Conservation (phyloP, 2,797 vertebrate species). For the Columba guinea region DNA sequence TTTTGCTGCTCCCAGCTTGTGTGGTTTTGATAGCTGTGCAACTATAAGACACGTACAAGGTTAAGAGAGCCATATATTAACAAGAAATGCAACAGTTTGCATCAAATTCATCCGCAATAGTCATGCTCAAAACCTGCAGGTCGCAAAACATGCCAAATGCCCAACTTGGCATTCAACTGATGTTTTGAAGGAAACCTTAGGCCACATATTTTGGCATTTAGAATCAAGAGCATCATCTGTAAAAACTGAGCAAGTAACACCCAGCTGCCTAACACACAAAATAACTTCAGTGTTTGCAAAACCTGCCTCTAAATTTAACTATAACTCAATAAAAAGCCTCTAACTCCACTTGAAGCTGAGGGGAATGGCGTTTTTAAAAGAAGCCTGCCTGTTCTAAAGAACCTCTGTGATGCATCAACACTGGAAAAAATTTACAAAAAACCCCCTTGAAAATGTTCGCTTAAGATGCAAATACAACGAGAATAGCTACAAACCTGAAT, state of each 20-base stretch:
- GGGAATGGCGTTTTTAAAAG: fast-evolving
- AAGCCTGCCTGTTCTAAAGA: background rate
- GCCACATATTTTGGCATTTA: background rate
- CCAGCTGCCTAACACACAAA: background rate
- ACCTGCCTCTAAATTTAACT: background rate
- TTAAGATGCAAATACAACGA: background rate
- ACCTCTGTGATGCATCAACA: background rate
- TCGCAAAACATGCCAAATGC: background rate
- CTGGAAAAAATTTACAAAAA: fast-evolving
- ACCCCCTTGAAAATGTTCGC: background rate
- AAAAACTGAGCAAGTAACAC: background rate
- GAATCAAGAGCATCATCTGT: background rate
- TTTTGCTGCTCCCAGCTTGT: background rate
- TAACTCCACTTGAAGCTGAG: background rate
- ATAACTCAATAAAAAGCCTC: background rate
- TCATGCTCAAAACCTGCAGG: background rate
- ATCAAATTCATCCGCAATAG: background rate
- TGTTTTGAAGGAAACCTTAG: background rate
- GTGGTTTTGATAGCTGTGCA: background rate
- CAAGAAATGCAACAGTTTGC: background rate
- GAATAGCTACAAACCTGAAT: background rate
- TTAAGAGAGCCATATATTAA: background rate
- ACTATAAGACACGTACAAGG: background rate
- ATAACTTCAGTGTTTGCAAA: background rate
- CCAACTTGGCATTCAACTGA: background rate